phyloP scores from a whole-genome alignment of 2,113 vertebrate genomes.

The Patagioenas fasciata region DNA sequence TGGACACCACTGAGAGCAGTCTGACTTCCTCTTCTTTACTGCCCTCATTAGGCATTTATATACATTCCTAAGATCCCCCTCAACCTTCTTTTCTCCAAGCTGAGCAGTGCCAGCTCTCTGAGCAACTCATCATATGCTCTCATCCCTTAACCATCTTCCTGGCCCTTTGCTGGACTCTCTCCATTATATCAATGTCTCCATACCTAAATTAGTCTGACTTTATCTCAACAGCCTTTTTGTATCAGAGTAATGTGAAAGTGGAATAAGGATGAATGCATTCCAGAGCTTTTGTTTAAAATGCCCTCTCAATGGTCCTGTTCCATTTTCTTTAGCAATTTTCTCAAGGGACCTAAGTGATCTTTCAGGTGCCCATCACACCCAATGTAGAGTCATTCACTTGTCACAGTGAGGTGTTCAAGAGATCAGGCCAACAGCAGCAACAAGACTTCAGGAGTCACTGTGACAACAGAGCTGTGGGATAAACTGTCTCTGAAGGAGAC shows the following conservation, averaged over 20 bases:
- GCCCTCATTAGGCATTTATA: neutral
- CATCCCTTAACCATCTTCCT: neutral
- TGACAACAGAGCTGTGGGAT: neutral
- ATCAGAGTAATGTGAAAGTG: neutral
- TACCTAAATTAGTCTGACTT: neutral
- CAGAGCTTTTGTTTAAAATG: neutral
- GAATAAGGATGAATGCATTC: neutral
- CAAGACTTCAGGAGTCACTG: neutral
- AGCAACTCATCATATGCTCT: neutral
- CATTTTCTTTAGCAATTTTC: neutral
- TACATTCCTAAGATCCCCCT: neutral
- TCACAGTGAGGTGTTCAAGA: neutral
- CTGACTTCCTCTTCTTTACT: neutral
- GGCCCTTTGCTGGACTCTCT: neutral
- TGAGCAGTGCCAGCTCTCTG: neutral
- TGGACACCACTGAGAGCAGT: neutral
- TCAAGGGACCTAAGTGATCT: neutral
- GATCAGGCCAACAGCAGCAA: neutral
- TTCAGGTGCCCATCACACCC: neutral
- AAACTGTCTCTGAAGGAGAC: neutral
- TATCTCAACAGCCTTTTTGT: neutral
- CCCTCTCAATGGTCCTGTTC: neutral
- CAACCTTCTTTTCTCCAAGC: neutral
- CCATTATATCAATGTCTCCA: neutral
- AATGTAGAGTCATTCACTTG: neutral